These are phyloP conservation scores for Pseudobourletiella spinata DNA, from an alignment of 1,140 invertebrate species.

Conservation along the genomic window DNA sequence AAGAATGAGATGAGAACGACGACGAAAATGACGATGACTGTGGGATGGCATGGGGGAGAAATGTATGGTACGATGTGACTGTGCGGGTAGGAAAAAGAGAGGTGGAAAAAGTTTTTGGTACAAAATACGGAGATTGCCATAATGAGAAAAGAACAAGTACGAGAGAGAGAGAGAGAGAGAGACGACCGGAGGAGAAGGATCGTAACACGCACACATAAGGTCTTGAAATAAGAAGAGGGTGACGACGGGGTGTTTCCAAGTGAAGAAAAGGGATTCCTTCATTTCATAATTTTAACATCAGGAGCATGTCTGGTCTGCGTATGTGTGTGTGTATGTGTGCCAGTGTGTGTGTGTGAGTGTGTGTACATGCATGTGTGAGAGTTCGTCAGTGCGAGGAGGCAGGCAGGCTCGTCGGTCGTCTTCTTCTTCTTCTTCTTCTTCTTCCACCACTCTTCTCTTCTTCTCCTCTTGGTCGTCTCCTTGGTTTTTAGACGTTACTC, in stretches of 20 bases:
- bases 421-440: no score
- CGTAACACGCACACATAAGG: background rate
- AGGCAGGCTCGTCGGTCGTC: background rate
- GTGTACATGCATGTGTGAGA: no score
- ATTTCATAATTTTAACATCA: constrained; percentile 15
- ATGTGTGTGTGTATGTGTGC: no score
- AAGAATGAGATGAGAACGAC: no score
- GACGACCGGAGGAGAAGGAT: background rate
- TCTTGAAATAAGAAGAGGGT: background rate
- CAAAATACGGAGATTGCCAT: no score
- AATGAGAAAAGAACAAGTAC: background rate
- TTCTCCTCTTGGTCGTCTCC: background rate
- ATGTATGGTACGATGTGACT: no score
- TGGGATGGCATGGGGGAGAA: no score
- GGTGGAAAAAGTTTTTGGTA: no score
- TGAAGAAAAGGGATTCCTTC: constrained; percentile 8
- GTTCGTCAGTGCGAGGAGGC: background rate
- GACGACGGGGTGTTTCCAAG: constrained; percentile 15
- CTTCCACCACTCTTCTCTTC: no score
- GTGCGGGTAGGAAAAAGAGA: no score
- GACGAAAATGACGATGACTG: no score
- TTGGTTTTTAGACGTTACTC: constrained; percentile 4
- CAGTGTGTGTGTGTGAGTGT: no score
- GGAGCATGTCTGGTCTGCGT: background rate
- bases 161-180: background rate